Evolutionary conservation across 2,888 invertebrate genomes (phyloP).

Genomic region (Zootermopsis nevadensis): DNA sequence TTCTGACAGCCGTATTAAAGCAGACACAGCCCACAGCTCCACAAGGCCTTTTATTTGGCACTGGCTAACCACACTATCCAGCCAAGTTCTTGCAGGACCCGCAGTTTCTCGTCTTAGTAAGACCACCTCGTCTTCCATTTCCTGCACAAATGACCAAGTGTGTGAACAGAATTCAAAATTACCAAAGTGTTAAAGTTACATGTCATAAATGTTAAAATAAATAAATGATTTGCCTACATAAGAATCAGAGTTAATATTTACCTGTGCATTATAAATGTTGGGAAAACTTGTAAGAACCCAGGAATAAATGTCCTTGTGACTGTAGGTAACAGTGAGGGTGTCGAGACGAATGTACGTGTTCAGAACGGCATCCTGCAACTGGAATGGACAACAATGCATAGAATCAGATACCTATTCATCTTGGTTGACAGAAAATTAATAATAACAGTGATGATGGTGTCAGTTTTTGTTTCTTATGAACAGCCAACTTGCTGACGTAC

Average conservation of each 20-base stretch:
- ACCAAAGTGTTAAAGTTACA: too few relatives aligned
- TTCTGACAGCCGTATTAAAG: slow-evolving; percentile 58
- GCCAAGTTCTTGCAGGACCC: slow-evolving; percentile 21
- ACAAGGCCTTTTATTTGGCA: slow-evolving; percentile 71
- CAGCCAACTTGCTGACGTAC: too few relatives aligned
- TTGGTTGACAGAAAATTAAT: too few relatives aligned
- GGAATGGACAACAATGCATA: slow-evolving; percentile 6
- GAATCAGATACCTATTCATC: too few relatives aligned
- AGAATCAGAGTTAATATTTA: too few relatives aligned
- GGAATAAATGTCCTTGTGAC: slow-evolving; percentile 70
- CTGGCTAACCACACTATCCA: slow-evolving; percentile 12
- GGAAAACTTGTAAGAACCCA: slow-evolving; percentile 70
- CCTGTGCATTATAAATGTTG: slow-evolving; percentile 20
- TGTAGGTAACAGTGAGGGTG: slow-evolving; percentile 76
- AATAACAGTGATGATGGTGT: too few relatives aligned
- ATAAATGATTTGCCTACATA: too few relatives aligned
- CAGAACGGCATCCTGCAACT: slow-evolving; percentile 61
- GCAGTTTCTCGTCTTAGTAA: background rate
- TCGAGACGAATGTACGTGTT: slow-evolving; percentile 66
- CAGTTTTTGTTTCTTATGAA: too few relatives aligned
- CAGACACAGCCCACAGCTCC: slow-evolving; percentile 74
- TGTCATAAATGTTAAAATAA: too few relatives aligned
- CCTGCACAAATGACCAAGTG: background rate
- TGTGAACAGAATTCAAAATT: too few relatives aligned
- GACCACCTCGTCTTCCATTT: background rate